Evolutionary conservation across 2,113 vertebrate genomes (phyloP), one percentile per base, ranked within the genome.

Genomic region (Pogona vitticeps): DNA sequence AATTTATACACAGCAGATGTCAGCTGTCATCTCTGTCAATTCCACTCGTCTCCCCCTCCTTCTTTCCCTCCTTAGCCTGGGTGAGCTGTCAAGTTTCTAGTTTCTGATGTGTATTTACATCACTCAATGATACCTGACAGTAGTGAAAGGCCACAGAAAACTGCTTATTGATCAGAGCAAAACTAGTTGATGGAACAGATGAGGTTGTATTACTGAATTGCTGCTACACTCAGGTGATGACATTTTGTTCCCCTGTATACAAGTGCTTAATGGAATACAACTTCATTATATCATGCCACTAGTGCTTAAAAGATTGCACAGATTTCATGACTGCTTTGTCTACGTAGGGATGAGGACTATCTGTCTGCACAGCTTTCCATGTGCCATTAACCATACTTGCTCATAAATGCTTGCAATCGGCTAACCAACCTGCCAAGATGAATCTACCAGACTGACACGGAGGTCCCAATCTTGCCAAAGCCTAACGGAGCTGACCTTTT

Each of bases 91-190:
- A 98, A 97, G 96, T 95, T 97, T 96, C 97, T 97, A 97, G 97
- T 98, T 98, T 98, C 98, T 98, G 98, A 98, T 95, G 92, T 94
- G 95, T 94, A 97, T 98, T 98, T 98, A 97, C 97, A 98, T 98
- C 97, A 97, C 95, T 97, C 97, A 96, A 98, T 97, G 98, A 96
- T 96, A 98, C 96, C 96, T 98, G 98, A 98, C 98, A 98, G 97
- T 95, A 94, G 91, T 94, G 97, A 99, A 99, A 99, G 98, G 98
- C 98, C 98, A 99, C 97, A 97, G 98, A 98, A 98, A 98, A 98
- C 96, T 97, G 96, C 96, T 96, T 98, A 99, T 99, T 98, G 98
- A 99, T 98, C 97, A 97, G 92, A 94, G 95, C 96, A 97, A 98
- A 98, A 98, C 97, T 97, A 97, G 98, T 98, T 98, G 98, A 97